Conservation (phyloP, 2,888 invertebrate species). For the Linyphia triangularis region DNA sequence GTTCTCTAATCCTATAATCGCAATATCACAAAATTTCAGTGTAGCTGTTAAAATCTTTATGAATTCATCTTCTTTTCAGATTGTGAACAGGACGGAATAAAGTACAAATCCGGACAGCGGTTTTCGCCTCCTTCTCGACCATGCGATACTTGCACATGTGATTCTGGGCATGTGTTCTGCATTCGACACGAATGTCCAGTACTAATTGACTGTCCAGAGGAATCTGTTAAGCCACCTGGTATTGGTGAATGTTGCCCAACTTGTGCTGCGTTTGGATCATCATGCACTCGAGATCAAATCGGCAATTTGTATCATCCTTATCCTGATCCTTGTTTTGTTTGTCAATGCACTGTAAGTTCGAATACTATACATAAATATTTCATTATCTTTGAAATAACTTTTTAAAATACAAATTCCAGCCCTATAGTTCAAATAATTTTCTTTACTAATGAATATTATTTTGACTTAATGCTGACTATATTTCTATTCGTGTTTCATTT, state of each 20-base stretch:
- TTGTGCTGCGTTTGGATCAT: conserved; percentile 67
- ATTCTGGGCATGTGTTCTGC: conserved; percentile 67
- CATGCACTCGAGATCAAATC: conserved; percentile 65
- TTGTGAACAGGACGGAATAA: conserved; percentile 54
- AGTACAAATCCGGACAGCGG: conserved; percentile 63
- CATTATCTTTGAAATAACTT: too few relatives aligned
- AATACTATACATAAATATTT: too few relatives aligned
- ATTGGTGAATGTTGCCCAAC: conserved; percentile 70
- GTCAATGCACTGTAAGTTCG: conserved; percentile 70
- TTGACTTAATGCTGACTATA: too few relatives aligned
- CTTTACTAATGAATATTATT: too few relatives aligned
- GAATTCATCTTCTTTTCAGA: conserved; percentile 29
- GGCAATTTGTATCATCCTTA: conserved; percentile 52
- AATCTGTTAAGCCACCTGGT: conserved; percentile 59
- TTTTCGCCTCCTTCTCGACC: conserved; percentile 61
- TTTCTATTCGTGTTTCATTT: too few relatives aligned
- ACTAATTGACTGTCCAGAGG: conserved; percentile 67
- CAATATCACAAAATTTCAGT: too few relatives aligned
- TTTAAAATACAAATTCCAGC: too few relatives aligned
- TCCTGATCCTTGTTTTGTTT: conserved; percentile 68
- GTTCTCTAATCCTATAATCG: too few relatives aligned
- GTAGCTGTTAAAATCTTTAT: too few relatives aligned
- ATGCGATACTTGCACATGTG: conserved; percentile 70
- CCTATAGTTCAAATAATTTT: too few relatives aligned
- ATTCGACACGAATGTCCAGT: conserved; percentile 68